Conservation (phyloP, 2,888 invertebrate species). For the Mimumesa dahlbomi region DNA sequence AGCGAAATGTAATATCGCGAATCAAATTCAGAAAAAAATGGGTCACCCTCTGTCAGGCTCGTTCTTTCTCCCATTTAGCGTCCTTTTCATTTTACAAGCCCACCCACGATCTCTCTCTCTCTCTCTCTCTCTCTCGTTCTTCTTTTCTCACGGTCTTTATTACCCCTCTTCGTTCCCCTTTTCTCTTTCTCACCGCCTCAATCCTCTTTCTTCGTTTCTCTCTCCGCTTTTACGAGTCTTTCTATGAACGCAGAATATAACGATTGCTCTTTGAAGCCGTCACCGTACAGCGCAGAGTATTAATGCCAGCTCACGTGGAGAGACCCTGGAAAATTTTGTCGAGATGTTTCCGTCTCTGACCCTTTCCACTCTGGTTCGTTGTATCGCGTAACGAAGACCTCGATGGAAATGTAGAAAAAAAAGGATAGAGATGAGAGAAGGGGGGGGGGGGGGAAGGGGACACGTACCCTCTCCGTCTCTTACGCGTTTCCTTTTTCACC, state of each 20-base stretch:
- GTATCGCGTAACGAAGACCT: conserved; percentile 45
- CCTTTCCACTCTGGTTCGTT: conserved; percentile 4
- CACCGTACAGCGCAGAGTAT: conserved; percentile 59
- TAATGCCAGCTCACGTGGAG: conserved; percentile 49
- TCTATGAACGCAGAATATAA: conserved; percentile 64
- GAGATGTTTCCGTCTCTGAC: conserved; percentile 56
- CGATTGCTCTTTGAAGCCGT: conserved; percentile 71
- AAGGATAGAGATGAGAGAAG: too few species aligned
- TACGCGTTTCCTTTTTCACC: not conserved
- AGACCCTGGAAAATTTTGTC: conserved; percentile 55
- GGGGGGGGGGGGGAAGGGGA: not conserved
- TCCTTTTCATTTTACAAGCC: conserved; percentile 37
- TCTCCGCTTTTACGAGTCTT: conserved; percentile 58
- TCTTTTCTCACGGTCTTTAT: conserved; percentile 28
- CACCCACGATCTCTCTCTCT: not conserved
- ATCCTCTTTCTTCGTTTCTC: conserved; percentile 16
- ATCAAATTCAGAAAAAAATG: conserved; percentile 70
- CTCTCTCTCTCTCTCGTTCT: conserved; percentile 10
- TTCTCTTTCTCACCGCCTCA: conserved; percentile 4
- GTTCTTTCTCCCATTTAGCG: conserved; percentile 35
- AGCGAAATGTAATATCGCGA: conserved; percentile 67
- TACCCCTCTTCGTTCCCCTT: conserved; percentile 18
- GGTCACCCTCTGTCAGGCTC: conserved; percentile 61
- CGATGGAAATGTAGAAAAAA: conserved; percentile 26
- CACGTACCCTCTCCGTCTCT: not conserved